Evolutionary conservation across 1,140 invertebrate species (phyloP).

Genomic region (Bradynema listronoti): DNA sequence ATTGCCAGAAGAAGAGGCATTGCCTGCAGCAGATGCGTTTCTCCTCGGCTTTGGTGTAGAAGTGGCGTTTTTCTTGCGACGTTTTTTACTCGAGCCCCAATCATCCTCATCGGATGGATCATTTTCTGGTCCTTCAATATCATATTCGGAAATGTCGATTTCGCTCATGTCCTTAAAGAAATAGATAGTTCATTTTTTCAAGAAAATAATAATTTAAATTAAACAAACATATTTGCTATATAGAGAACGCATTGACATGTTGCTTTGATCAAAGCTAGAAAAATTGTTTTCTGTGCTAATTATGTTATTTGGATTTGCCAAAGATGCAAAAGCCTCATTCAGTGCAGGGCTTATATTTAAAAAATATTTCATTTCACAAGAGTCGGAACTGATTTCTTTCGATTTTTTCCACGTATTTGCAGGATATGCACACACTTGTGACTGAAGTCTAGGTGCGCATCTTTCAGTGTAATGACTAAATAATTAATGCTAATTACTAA

Average conservation of each 20-base stretch:
- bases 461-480: constrained; percentile 37
- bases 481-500: no score
- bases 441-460: constrained; percentile 13
- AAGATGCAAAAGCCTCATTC: constrained; percentile 6
- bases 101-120: constrained; percentile 40
- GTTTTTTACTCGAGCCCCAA: constrained; percentile 32
- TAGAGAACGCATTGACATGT: constrained; percentile 1
- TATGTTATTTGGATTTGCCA: neutral
- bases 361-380: constrained; percentile 49
- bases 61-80: constrained; percentile 23
- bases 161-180: constrained; percentile 35
- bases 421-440: constrained; percentile 32
- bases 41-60: constrained; percentile 1
- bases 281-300: no score
- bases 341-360: constrained; percentile 38
- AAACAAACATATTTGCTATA: constrained; percentile 15
- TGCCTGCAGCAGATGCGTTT: constrained; percentile 6
- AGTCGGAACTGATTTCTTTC: constrained; percentile 33
- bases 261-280: no score
- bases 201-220: constrained; percentile 4
- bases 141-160: constrained; percentile 26
- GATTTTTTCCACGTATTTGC: constrained; percentile 19
- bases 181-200: constrained; percentile 4
- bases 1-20: neutral
- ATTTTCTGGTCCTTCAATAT: constrained; percentile 32